Evolutionary conservation across 2,888 invertebrate species (phyloP).

Genomic region (Nephrotoma guestfalica): DNA sequence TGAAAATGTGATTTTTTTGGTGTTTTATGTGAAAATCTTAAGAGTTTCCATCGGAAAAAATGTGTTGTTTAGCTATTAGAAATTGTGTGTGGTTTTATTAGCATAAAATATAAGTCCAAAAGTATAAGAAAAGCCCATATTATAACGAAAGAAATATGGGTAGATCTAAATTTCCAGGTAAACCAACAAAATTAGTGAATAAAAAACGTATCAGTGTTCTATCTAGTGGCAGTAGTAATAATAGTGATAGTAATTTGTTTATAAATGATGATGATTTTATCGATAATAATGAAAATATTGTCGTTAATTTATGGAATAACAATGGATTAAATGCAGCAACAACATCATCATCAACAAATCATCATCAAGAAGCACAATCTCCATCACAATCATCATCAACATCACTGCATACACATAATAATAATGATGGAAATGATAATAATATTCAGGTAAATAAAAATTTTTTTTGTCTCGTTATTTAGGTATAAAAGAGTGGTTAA

Average conservation of each 20-base stretch:
- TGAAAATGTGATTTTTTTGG: neutral
- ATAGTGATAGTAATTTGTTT: slow-evolving; percentile 20
- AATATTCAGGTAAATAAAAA: neutral
- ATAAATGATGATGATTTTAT: slow-evolving; percentile 9
- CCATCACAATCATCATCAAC: neutral
- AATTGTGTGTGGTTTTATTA: neutral
- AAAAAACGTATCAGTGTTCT: slow-evolving; percentile 73
- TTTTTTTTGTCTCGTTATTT: neutral
- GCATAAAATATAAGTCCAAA: neutral
- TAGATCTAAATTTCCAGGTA: slow-evolving; percentile 57
- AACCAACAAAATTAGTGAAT: slow-evolving; percentile 74
- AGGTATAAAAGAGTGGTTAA: neutral
- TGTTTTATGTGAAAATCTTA: neutral
- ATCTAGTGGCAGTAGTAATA: slow-evolving; percentile 36
- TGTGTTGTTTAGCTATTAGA: neutral
- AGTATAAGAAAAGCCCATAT: neutral
- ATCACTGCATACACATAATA: neutral
- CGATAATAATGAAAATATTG: slow-evolving; percentile 7
- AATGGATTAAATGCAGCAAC: slow-evolving; percentile 11
- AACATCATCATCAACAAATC: slow-evolving; percentile 1
- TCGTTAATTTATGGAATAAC: slow-evolving; percentile 12
- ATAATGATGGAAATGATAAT: neutral
- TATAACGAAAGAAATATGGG: slow-evolving; percentile 21
- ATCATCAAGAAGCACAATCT: neutral
- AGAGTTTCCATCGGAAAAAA: neutral